Evolutionary conservation across 1,140 invertebrate genomes (phyloP).

Genomic region (Acromyrmex echinatior): DNA sequence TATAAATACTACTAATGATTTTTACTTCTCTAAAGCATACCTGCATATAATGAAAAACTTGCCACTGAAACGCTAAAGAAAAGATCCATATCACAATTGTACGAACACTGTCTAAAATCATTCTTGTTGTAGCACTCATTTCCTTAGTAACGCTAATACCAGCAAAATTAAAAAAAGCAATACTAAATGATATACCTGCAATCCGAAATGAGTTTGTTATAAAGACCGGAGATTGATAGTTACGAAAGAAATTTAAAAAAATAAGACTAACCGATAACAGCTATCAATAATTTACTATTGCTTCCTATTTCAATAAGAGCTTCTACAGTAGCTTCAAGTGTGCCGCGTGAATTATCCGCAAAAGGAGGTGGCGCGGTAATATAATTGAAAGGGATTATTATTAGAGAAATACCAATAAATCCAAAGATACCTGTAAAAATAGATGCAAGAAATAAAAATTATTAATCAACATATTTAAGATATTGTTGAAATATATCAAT

Average conservation of each 20-base stretch:
- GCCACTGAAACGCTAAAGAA: constrained; percentile 92
- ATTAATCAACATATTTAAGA: constrained; percentile 8
- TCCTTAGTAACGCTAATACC: constrained; percentile 98
- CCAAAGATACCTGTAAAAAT: constrained; percentile 92
- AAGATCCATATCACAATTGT: constrained; percentile 96
- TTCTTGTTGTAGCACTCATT: constrained; percentile 95
- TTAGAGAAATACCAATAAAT: constrained; percentile 90
- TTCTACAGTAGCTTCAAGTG: constrained; percentile 95
- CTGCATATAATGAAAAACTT: constrained; percentile 93
- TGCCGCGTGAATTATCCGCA: constrained; percentile 91
- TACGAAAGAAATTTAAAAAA: neutral
- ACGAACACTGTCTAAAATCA: constrained; percentile 96
- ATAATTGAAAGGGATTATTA: constrained; percentile 95
- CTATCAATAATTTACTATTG: constrained; percentile 88
- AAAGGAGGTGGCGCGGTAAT: constrained; percentile 92
- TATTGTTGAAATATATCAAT: neutral
- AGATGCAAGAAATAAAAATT: neutral
- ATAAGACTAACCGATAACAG: constrained; percentile 89
- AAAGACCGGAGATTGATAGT: neutral
- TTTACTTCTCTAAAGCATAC: constrained; percentile 81
- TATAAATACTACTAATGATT: neutral
- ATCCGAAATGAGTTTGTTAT: neutral
- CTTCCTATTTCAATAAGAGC: constrained; percentile 94
- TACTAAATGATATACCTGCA: constrained; percentile 94
- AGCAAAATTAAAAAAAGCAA: constrained; percentile 98